Evolutionary conservation across 2,888 invertebrate genomes (phyloP), one percentile per base, ranked within the genome.

Genomic region (Neuroscelio doddi): DNA sequence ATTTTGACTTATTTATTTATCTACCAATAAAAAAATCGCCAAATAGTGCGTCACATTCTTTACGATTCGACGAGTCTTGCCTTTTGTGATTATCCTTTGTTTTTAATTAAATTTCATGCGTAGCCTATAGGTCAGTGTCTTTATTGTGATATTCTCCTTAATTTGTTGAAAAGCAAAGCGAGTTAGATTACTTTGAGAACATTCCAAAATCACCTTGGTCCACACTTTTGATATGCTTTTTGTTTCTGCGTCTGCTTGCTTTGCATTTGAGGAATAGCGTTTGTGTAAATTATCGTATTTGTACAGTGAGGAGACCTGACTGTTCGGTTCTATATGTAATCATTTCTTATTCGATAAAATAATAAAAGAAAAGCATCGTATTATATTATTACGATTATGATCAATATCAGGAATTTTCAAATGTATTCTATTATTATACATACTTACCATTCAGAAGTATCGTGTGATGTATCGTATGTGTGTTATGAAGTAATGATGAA

Each of bases 391-490:
- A 49, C 71, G 66, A 66, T 72, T 70, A 74, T 72, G 68, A 73
- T 77, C 72, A 75, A 75, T 71, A 76, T 75, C 71, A 65, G 68
- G 76, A 72, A 68, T 70, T 77, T 77, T 69, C 67, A 78, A 75
- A 70, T 67, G 76, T 72, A 77, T 69, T 79, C 77, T 71, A 73
- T 69, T 76, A 74, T 73, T 64, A 73, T 75, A 68, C 73, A 79
- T 80, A 76, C 69, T 71, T 77, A 80, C 72, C 70, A 74, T 67
- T 70, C 79, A 80, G 76, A 76, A 76, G 71, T 79, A 79, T 76
- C 65, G 79, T 79, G 79, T 79, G 80, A 80, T 82, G 80, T 82
- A 81, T 77, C 70, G 77, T 80, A 77, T 80, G 77, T 80, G 81
- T 81, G 78, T 81, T 75, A 76, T 56, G 67, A 77, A 73, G 69